Evolutionary conservation across 2,113 vertebrate genomes (phyloP).

Genomic region (Empidonax alnorum): DNA sequence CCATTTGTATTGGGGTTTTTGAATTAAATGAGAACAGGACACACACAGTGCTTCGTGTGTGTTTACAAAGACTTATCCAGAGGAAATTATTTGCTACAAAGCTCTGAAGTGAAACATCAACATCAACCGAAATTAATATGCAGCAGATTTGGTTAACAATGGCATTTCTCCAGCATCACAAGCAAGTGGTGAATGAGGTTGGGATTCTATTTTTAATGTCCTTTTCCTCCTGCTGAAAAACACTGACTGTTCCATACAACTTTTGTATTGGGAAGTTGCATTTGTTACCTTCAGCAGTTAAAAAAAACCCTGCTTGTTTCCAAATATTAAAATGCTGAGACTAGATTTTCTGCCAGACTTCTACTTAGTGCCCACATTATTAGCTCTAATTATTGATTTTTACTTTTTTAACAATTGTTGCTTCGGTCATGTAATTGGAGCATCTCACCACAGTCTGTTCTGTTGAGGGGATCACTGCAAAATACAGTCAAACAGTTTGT

Average conservation of each 20-base stretch:
- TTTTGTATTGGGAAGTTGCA: not conserved
- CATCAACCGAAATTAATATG: constrained; percentile 17
- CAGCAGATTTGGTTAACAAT: not conserved
- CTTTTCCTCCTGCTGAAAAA: not conserved
- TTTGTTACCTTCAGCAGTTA: not conserved
- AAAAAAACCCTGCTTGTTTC: not conserved
- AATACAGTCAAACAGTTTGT: not conserved
- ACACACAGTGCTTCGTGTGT: not conserved
- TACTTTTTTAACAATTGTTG: not conserved
- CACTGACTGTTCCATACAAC: not conserved
- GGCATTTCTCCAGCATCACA: constrained; percentile 8
- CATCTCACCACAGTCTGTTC: not conserved
- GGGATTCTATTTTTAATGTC: constrained; percentile 19
- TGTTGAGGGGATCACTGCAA: not conserved
- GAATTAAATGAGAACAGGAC: not conserved
- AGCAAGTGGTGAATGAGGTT: not conserved
- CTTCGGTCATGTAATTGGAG: not conserved
- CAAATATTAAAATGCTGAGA: not conserved
- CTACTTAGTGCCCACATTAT: not conserved
- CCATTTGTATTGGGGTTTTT: not conserved
- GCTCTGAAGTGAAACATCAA: constrained; percentile 13
- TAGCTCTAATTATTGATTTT: not conserved
- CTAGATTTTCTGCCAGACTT: not conserved
- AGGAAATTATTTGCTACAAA: constrained; percentile 9
- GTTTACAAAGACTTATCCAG: not conserved